Percentiles rank a stretch among this genome's conserved stretches.
Evolutionary conservation across 2,888 invertebrate species (phyloP).

Genomic region (Lasius platythorax): DNA sequence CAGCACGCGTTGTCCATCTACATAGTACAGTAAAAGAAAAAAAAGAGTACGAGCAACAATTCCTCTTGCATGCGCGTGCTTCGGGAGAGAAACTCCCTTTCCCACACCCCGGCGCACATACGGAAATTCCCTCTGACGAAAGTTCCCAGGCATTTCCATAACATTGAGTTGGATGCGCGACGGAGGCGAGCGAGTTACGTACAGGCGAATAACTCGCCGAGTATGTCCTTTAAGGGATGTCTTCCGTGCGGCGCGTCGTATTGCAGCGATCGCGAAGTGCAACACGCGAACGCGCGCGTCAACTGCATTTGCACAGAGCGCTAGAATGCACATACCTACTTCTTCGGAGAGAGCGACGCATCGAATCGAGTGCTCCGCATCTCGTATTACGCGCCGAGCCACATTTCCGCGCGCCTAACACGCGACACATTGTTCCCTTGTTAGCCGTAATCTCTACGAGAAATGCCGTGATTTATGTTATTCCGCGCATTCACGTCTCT

Average conservation of each 20-base stretch:
- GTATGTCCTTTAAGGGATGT: slow-evolving; percentile 49
- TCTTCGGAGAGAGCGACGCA: slow-evolving; percentile 41
- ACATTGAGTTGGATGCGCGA: slow-evolving; percentile 49
- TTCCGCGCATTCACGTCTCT: not conserved
- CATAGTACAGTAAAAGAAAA: not conserved
- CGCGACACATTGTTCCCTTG: slow-evolving; percentile 26
- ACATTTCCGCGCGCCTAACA: slow-evolving; percentile 21
- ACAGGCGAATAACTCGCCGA: slow-evolving; percentile 58
- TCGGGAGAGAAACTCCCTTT: slow-evolving; percentile 37
- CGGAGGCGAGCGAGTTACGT: slow-evolving; percentile 50
- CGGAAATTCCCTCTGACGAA: slow-evolving; percentile 46
- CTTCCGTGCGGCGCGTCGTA: slow-evolving; percentile 43
- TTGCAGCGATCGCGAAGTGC: slow-evolving; percentile 50
- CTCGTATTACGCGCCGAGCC: slow-evolving; percentile 35
- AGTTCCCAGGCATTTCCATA: slow-evolving; percentile 65
- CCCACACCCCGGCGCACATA: not conserved
- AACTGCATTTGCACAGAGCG: slow-evolving; percentile 18
- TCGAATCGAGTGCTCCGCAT: slow-evolving; percentile 39
- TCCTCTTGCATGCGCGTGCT: slow-evolving; percentile 35
- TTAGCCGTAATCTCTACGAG: slow-evolving; percentile 35
- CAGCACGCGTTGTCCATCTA: not conserved
- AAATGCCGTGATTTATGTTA: not conserved
- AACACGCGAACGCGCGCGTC: slow-evolving; percentile 23
- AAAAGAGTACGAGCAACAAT: slow-evolving; percentile 53
- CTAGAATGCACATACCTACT: slow-evolving; percentile 6